Conservation (phyloP, 2,888 invertebrate genomes). For the Cryptosula pallasiana region DNA sequence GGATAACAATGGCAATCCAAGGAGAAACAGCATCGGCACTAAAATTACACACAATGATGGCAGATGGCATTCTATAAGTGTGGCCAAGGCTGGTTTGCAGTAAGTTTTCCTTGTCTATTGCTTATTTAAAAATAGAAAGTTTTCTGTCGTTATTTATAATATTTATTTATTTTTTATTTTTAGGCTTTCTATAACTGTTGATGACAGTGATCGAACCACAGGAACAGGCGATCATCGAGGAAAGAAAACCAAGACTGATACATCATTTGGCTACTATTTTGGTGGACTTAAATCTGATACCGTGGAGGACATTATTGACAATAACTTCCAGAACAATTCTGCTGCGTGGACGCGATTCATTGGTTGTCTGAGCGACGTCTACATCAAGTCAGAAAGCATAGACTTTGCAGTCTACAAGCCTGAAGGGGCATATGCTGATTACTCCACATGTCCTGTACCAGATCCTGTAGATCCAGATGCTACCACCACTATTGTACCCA, state of each 20-base stretch:
- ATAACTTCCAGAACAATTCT: constrained; percentile 37
- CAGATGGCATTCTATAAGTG: constrained; percentile 88
- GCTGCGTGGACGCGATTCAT: constrained; percentile 61
- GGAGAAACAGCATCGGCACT: constrained; percentile 53
- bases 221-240: background rate
- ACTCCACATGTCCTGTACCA: constrained; percentile 3
- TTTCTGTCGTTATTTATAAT: too few species aligned
- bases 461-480: background rate
- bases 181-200: background rate
- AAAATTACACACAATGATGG: constrained; percentile 72
- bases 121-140: too few species aligned
- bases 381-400: constrained; percentile 61
- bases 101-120: constrained; percentile 31
- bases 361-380: constrained; percentile 90
- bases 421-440: constrained; percentile 1
- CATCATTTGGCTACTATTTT: constrained; percentile 6
- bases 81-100: constrained; percentile 66
- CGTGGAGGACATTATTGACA: background rate
- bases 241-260: constrained; percentile 12
- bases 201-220: background rate
- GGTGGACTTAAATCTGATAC: background rate
- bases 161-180: too few species aligned
- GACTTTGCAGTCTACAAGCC: background rate
- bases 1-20: constrained; percentile 29
- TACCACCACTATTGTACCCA: background rate